Conservation (phyloP, 2,888 invertebrate genomes). For the Drosophila pegasa region DNA sequence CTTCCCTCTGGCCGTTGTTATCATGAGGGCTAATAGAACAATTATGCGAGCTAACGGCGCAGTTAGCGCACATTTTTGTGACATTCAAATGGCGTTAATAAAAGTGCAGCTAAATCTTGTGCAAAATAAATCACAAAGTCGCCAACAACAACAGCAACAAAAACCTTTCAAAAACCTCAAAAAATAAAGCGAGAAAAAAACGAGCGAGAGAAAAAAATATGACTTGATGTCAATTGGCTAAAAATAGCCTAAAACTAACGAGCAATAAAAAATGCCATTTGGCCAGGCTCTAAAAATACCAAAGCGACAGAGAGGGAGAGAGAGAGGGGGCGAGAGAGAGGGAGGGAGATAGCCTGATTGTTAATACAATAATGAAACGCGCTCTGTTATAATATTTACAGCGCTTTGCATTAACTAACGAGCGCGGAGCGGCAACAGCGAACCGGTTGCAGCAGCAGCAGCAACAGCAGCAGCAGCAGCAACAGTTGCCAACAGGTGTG, state of each 20-base stretch:
- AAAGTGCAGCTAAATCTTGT: constrained; percentile 48
- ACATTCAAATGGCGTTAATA: constrained; percentile 38
- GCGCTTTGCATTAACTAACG: constrained; percentile 79
- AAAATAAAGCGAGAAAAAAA: constrained; percentile 15
- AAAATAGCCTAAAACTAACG: constrained; percentile 34
- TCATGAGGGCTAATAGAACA: constrained; percentile 14
- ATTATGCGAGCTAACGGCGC: constrained; percentile 5
- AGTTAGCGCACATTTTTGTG: constrained; percentile 9
- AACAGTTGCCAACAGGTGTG: constrained; percentile 64
- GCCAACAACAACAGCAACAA: constrained; percentile 10
- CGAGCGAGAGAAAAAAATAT: constrained; percentile 21
- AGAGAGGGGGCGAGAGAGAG: constrained; percentile 2
- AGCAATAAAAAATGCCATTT: constrained; percentile 34
- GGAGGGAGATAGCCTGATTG: constrained; percentile 17
- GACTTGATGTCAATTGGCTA: constrained; percentile 56
- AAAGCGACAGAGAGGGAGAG: background rate
- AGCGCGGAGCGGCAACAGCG: constrained; percentile 51
- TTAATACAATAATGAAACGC: constrained; percentile 77
- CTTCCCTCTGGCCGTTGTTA: background rate
- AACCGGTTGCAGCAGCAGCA: constrained; percentile 48
- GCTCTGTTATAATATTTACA: constrained; percentile 78
- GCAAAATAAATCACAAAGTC: constrained; percentile 39
- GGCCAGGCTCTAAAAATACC: constrained; percentile 31
- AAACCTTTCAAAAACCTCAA: constrained; percentile 39
- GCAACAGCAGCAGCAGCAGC: constrained; percentile 13